phyloP scores from a whole-genome alignment of 2,113 vertebrate species.

The Zeus faber region DNA sequence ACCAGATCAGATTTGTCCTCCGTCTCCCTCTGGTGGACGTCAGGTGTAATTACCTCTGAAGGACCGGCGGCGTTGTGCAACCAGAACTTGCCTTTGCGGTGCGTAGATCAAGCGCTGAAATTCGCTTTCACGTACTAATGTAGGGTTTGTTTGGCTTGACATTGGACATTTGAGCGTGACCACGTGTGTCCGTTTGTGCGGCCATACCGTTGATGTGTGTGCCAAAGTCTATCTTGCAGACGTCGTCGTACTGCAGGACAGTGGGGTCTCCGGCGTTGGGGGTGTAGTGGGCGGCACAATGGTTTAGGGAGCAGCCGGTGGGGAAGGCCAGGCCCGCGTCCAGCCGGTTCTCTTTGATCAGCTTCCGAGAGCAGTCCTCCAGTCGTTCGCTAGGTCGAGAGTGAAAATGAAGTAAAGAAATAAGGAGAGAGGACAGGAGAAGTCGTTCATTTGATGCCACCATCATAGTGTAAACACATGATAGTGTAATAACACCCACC shows the following conservation, averaged over 20 bases:
- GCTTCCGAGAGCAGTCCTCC: constrained; percentile 89
- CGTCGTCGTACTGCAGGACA: constrained; percentile 95
- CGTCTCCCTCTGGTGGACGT: too few relatives aligned
- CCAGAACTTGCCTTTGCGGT: too few relatives aligned
- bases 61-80: too few relatives aligned
- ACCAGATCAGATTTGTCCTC: too few relatives aligned
- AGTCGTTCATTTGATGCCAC: too few relatives aligned
- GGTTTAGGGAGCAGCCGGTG: constrained; percentile 96
- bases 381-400: constrained; percentile 50
- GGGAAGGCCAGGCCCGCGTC: constrained; percentile 95
- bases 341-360: constrained; percentile 94
- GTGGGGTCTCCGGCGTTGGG: constrained; percentile 97
- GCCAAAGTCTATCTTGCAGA: constrained; percentile 99
- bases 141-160: too few relatives aligned
- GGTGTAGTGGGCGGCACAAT: constrained; percentile 99
- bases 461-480: too few relatives aligned
- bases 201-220: constrained; percentile 92
- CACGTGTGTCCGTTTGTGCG: neutral
- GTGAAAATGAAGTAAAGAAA: neutral
- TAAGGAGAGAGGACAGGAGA: neutral
- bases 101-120: too few relatives aligned
- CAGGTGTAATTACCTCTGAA: too few relatives aligned
- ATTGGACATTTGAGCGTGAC: neutral
- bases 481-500: too few relatives aligned
- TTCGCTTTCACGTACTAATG: too few relatives aligned